phyloP scores from a whole-genome alignment of 2,113 vertebrate species.

The Pterocles burchelli region DNA sequence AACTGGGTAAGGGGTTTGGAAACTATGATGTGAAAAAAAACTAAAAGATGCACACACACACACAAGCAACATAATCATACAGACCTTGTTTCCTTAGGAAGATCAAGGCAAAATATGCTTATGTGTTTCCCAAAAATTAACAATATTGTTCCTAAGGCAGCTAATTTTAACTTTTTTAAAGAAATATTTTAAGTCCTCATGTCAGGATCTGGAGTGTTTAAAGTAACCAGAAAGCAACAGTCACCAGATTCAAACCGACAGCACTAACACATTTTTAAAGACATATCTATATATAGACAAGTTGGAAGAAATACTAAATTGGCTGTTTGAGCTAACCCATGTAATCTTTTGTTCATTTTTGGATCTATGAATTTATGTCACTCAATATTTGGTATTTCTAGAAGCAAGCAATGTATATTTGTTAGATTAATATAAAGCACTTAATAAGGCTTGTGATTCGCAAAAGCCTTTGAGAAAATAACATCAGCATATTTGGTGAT shows the following conservation, averaged over 20 bases:
- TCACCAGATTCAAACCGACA: not conserved
- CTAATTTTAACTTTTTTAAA: not conserved
- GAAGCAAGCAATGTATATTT: not conserved
- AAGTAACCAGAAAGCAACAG: not conserved
- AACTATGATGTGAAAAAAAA: not conserved
- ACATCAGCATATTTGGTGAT: not conserved
- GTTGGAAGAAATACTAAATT: not conserved
- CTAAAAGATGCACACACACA: not conserved
- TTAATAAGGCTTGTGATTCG: not conserved
- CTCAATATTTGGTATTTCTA: not conserved
- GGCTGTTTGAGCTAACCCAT: not conserved
- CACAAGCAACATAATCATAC: not conserved
- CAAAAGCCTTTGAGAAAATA: not conserved
- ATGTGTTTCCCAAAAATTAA: not conserved
- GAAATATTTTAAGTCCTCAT: not conserved
- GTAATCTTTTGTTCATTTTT: not conserved
- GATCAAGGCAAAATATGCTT: not conserved
- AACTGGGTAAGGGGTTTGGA: not conserved
- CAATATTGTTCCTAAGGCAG: not conserved
- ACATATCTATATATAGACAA: not conserved
- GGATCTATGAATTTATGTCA: not conserved
- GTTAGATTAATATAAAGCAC: not conserved
- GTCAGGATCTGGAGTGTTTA: not conserved
- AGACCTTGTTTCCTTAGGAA: not conserved
- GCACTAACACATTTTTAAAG: not conserved